These are phyloP conservation scores for Ecliptopera silaceata DNA, from an alignment of 2,888 invertebrate genomes.

Conservation along the genomic window DNA sequence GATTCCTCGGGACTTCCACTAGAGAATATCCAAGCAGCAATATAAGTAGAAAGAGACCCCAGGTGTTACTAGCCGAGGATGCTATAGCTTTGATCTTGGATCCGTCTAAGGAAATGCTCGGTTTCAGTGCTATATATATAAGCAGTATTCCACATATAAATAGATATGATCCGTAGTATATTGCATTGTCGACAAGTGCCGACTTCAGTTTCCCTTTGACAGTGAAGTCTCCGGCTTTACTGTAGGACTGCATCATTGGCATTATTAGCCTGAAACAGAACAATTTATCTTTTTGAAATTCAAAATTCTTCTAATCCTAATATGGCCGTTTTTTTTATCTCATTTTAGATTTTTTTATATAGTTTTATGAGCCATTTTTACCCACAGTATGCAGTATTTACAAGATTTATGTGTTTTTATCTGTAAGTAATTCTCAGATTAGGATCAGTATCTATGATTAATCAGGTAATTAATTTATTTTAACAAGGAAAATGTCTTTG, in stretches of 20 bases:
- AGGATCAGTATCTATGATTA: no score
- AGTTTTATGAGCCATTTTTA: no score
- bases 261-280: slow-evolving; percentile 91
- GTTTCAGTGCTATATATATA: slow-evolving; percentile 96
- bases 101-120: slow-evolving; percentile 94
- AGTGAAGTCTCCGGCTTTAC: slow-evolving; percentile 98
- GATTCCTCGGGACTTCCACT: slow-evolving; percentile 95
- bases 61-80: slow-evolving; percentile 99
- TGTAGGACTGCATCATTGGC: slow-evolving; percentile 99
- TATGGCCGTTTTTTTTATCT: no score
- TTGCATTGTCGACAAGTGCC: slow-evolving; percentile 97
- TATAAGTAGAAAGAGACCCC: slow-evolving; percentile 98
- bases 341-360: no score
- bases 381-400: no score
- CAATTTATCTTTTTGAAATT: no score
- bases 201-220: slow-evolving; percentile 96
- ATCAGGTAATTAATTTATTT: no score
- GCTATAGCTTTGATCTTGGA: slow-evolving; percentile 97
- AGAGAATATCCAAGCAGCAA: slow-evolving; percentile 96
- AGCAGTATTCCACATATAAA: slow-evolving; percentile 96
- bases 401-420: no score
- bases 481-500: no score
- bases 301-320: no score
- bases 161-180: slow-evolving; percentile 98
- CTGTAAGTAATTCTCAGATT: no score